Conservation (phyloP, 2,888 invertebrate species). For the Sinohyriopsis cumingii region DNA sequence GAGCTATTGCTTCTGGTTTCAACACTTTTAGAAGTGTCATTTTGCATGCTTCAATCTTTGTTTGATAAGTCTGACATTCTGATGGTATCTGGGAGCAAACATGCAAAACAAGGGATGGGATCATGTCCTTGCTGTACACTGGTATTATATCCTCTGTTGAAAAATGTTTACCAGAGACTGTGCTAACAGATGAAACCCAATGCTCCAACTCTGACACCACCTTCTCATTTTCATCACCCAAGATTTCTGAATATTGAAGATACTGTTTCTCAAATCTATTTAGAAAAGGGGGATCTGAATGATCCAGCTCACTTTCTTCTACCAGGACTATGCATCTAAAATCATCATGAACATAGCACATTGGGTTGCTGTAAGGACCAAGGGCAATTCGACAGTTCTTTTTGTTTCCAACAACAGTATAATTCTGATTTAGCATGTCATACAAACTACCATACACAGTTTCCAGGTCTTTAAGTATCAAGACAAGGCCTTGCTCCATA, state of each 20-base stretch:
- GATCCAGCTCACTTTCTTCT: slow-evolving; percentile 40
- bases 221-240: slow-evolving; percentile 15
- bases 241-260: slow-evolving; percentile 43
- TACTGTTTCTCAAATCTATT: slow-evolving; percentile 62
- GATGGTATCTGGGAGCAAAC: background rate
- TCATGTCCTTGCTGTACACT: slow-evolving; percentile 32
- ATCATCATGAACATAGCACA: slow-evolving; percentile 49
- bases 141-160: slow-evolving; percentile 33
- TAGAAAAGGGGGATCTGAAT: slow-evolving; percentile 54
- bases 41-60: slow-evolving; percentile 15
- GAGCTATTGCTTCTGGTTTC: slow-evolving; percentile 38
- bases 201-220: slow-evolving; percentile 16
- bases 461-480: slow-evolving; percentile 51
- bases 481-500: slow-evolving; percentile 53
- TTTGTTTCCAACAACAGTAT: slow-evolving; percentile 46
- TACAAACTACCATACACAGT: slow-evolving; percentile 52
- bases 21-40: slow-evolving; percentile 25
- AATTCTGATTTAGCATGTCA: slow-evolving; percentile 59
- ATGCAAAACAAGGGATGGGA: slow-evolving; percentile 30
- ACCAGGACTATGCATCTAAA: slow-evolving; percentile 55
- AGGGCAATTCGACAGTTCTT: slow-evolving; percentile 49
- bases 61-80: background rate
- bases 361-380: slow-evolving; percentile 52
- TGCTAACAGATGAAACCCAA: slow-evolving; percentile 15
- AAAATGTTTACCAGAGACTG: slow-evolving; percentile 12